Percentiles rank a stretch among this genome's conserved stretches.
phyloP scores from a whole-genome alignment of 35 echinoderm and acorn worm genomes.

The Diadema setosum region DNA sequence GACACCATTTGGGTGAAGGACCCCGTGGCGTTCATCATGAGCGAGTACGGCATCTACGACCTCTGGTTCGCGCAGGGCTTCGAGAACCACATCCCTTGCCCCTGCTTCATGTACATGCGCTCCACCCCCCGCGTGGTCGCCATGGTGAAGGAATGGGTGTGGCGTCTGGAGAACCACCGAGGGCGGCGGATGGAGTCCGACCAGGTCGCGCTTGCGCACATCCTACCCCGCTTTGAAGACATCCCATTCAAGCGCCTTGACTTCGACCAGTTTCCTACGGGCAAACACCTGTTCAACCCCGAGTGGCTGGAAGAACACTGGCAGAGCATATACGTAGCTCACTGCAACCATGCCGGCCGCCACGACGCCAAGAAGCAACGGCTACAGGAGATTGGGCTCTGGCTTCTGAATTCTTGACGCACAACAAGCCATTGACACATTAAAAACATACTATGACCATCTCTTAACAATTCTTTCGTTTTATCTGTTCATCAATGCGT shows the following conservation, averaged over 20 bases:
- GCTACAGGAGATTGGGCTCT: background rate
- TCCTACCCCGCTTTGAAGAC: background rate
- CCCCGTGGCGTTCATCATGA: background rate
- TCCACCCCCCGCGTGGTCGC: background rate
- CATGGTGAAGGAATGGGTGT: conserved; percentile 4
- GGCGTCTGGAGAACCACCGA: background rate
- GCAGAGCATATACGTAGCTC: background rate
- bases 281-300: background rate
- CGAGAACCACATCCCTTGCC: background rate
- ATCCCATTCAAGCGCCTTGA: background rate
- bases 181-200: background rate
- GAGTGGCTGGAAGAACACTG: background rate
- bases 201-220: background rate
- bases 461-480: too few species aligned
- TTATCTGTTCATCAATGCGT: too few species aligned
- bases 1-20: conserved; percentile 6
- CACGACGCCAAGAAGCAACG: conserved; percentile 4
- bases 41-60: background rate
- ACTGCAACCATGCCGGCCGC: background rate
- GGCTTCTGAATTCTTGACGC: background rate
- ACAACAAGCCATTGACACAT: too few species aligned
- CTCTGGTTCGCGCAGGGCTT: conserved; percentile 2
- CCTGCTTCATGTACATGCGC: conserved; percentile 25
- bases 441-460: too few species aligned
- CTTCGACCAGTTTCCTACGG: conserved; percentile 7